Conservation (phyloP, 2,113 vertebrate genomes). For the Myotis brandtii region DNA sequence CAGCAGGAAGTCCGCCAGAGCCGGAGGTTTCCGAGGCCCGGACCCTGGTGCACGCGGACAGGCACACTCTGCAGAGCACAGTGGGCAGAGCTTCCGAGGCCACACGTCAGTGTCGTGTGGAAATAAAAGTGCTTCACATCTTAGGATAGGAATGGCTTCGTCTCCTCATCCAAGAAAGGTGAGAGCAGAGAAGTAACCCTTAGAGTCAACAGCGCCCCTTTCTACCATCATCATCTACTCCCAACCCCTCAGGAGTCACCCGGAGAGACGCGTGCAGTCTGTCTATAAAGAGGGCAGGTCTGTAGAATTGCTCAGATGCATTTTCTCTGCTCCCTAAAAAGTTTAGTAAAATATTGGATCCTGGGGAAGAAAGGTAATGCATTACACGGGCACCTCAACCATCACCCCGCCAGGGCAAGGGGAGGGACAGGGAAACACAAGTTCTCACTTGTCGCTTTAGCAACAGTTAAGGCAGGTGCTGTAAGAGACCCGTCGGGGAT, state of each 20-base stretch:
- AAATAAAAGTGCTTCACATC: slow-evolving; percentile 84
- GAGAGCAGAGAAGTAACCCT: slow-evolving; percentile 80
- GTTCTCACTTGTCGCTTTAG: slow-evolving; percentile 52
- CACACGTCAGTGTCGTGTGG: slow-evolving; percentile 68
- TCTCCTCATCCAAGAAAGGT: slow-evolving; percentile 78
- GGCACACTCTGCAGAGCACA: slow-evolving; percentile 55
- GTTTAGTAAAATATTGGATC: neutral
- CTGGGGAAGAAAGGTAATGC: slow-evolving; percentile 26
- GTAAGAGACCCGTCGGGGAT: slow-evolving; percentile 46
- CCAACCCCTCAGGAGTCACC: slow-evolving; percentile 64
- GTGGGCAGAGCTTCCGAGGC: slow-evolving; percentile 62
- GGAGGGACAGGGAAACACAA: neutral
- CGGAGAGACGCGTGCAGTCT: slow-evolving; percentile 45
- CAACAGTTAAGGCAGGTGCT: slow-evolving; percentile 82
- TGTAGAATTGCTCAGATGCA: slow-evolving; percentile 38
- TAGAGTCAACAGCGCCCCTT: slow-evolving; percentile 78
- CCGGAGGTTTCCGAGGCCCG: slow-evolving; percentile 44
- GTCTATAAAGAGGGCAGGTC: slow-evolving; percentile 64
- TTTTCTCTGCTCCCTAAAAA: slow-evolving; percentile 59
- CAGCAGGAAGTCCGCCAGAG: slow-evolving; percentile 68
- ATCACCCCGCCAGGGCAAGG: neutral
- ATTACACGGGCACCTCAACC: neutral
- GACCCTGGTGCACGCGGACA: slow-evolving; percentile 52
- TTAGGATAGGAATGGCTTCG: slow-evolving; percentile 82
- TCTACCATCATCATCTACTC: slow-evolving; percentile 63